Evolutionary conservation across 2,888 invertebrate species (phyloP).

Genomic region (Athalia circularis): DNA sequence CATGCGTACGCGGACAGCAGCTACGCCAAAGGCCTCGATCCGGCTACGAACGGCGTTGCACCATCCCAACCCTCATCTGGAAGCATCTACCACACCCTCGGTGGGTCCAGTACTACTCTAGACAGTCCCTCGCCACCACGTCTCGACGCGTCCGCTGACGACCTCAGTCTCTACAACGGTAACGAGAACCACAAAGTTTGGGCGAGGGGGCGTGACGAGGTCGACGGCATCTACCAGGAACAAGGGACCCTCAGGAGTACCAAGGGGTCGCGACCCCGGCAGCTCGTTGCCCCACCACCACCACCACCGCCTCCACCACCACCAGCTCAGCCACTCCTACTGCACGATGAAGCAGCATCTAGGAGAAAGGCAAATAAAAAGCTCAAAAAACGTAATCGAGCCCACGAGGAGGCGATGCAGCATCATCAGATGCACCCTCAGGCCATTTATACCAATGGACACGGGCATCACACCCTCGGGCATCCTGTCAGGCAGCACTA

Average conservation of each 20-base stretch:
- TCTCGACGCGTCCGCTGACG: constrained; percentile 79
- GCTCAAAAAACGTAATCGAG: constrained; percentile 67
- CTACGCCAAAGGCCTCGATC: constrained; percentile 83
- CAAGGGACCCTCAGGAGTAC: constrained; percentile 75
- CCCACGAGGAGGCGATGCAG: constrained; percentile 66
- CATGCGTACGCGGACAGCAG: constrained; percentile 98
- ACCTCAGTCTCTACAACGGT: constrained; percentile 90
- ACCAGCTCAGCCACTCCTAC: constrained; percentile 65
- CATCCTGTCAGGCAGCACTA: constrained; percentile 69
- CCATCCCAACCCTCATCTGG: constrained; percentile 61
- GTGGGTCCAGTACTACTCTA: constrained; percentile 72
- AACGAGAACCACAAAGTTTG: constrained; percentile 97
- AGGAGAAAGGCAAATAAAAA: constrained; percentile 67
- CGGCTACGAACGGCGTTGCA: constrained; percentile 70
- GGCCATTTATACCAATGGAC: constrained; percentile 71
- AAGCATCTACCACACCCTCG: constrained; percentile 71
- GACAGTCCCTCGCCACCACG: constrained; percentile 74
- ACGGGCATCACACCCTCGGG: constrained; percentile 70
- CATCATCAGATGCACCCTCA: constrained; percentile 69
- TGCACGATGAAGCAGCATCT: constrained; percentile 66
- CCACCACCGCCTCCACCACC: constrained; percentile 79
- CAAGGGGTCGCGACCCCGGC: constrained; percentile 82
- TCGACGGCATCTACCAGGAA: constrained; percentile 83
- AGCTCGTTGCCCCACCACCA: constrained; percentile 91
- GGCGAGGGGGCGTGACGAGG: constrained; percentile 87